phyloP scores from a whole-genome alignment of 2,888 invertebrate genomes.

The Calameuta idolon region DNA sequence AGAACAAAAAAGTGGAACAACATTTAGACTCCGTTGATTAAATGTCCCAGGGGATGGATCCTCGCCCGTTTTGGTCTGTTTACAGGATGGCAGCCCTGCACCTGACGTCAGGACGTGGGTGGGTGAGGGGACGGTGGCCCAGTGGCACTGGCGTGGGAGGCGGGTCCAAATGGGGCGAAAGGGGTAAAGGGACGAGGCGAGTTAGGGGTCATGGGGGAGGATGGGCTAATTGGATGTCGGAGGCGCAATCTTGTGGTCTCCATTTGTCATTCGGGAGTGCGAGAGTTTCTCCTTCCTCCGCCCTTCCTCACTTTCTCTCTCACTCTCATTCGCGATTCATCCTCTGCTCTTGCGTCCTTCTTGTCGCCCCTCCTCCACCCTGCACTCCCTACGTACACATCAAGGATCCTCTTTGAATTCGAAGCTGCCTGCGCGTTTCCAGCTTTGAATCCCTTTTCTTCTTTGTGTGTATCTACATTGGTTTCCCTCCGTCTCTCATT shows the following conservation, averaged over 20 bases:
- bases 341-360: not conserved
- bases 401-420: slow-evolving; percentile 1
- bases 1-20: slow-evolving; percentile 26
- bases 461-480: slow-evolving; percentile 15
- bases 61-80: slow-evolving; percentile 29
- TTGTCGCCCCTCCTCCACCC: slow-evolving; percentile 9
- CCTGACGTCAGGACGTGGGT: slow-evolving; percentile 10
- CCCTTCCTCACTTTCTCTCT: slow-evolving; percentile 10
- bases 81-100: slow-evolving; percentile 15
- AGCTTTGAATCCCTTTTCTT: slow-evolving; percentile 8
- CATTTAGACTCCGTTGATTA: slow-evolving; percentile 53
- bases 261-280: slow-evolving; percentile 59
- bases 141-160: not conserved
- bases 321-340: not conserved
- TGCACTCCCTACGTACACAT: not conserved
- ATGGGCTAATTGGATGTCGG: slow-evolving; percentile 57
- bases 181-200: not conserved
- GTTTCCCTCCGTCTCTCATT: slow-evolving; percentile 19
- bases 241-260: slow-evolving; percentile 58
- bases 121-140: not conserved
- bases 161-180: slow-evolving; percentile 11
- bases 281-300: slow-evolving; percentile 32
- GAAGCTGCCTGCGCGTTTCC: slow-evolving; percentile 4
- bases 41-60: slow-evolving; percentile 48
- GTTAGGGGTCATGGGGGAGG: slow-evolving; percentile 25